These are phyloP conservation scores for Dryoscopus gambensis DNA, from an alignment of 2,113 vertebrate species.

Conservation along the genomic window DNA sequence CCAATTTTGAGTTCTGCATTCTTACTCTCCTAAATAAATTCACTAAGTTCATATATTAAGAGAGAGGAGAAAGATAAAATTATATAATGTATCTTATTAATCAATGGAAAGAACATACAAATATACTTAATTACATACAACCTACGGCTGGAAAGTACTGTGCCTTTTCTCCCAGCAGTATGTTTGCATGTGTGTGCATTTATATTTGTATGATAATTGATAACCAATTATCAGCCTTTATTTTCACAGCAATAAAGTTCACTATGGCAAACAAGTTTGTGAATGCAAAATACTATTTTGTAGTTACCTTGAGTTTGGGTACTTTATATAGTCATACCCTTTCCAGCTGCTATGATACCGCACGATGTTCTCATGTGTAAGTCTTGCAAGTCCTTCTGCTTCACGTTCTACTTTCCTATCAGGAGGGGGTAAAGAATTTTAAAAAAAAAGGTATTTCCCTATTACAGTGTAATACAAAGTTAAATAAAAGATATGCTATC, in stretches of 20 bases:
- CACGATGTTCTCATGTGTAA: slow-evolving; percentile 66
- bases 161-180: neutral
- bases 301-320: slow-evolving; percentile 44
- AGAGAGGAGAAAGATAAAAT: neutral
- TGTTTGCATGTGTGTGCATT: neutral
- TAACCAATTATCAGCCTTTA: neutral
- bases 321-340: neutral
- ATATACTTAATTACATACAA: neutral
- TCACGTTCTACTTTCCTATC: slow-evolving; percentile 56
- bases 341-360: slow-evolving; percentile 52
- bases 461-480: neutral
- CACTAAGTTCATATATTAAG: neutral
- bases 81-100: neutral
- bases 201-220: neutral
- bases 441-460: neutral
- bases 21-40: neutral
- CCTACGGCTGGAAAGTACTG: neutral
- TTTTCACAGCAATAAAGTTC: neutral
- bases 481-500: neutral
- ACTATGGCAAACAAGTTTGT: neutral
- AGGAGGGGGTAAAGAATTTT: neutral
- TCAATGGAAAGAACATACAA: neutral
- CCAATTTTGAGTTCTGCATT: neutral
- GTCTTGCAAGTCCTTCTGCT: slow-evolving; percentile 35
- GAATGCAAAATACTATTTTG: neutral